Base-by-base conservation (phyloP, 2,888 invertebrate genomes). In the Syrista parreyssii region DNA sequence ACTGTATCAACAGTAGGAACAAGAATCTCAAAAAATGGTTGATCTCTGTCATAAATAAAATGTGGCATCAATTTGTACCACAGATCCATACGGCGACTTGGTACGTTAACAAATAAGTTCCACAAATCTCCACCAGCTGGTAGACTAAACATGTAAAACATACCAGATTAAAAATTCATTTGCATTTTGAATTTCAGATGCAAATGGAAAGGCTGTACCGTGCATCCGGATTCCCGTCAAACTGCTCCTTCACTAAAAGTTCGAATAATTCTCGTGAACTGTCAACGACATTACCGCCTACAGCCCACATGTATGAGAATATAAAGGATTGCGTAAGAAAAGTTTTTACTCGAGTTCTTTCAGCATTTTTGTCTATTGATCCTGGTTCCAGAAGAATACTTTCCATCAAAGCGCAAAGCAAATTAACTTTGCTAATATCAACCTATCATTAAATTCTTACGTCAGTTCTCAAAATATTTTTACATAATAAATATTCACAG, bases 1-100 rank as follows among this genome's bases (percentile, higher is more conserved):
- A 97, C 96, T 0, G 98, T 98, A 88, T 98, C 98, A n/a, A 95
- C 94, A 0, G 98, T 98, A 0, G 98, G 98, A 12, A 98, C 98
- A 12, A 97, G 92, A 88, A 97, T 96, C 88, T 98, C 97, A 88
- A 97, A 98, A 92, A 97, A 98, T 1, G 97, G 96, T 35, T 93
- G 92, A 1, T 94, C 92, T 23, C 93, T 92, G 88, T 96, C 94
- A 87, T 96, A 98, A 3, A 92, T 83, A 88, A 97, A 98, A 1
- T 92, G 86, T 0, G 97, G 95, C 82, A 97, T 95, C 68, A 97
- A 94, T 77, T 94, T 95, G n/a, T 94, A 93, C 98, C 98, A 98
- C 11, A 93, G 91, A 85, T 96, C 96, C 91, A 97, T 93, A 74
- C 93, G 93, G 79, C 95, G 93, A n/a, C 92, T 92, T 78, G 94